A percentile compares a stretch with the other conserved stretches of the same genome.
phyloP scores from a whole-genome alignment of 2,888 invertebrate species.

The Plusia festucae region DNA sequence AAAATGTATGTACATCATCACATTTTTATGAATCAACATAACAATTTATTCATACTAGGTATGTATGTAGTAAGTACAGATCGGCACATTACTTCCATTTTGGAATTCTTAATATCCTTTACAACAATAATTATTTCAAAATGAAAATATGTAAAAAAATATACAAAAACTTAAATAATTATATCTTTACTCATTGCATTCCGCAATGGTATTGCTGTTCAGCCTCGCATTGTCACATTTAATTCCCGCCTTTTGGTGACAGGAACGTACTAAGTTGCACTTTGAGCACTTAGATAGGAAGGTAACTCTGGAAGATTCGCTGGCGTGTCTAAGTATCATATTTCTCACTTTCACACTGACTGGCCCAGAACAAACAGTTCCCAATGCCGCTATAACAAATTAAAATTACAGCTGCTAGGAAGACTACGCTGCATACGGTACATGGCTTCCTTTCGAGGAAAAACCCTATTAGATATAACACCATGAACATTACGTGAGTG shows the following conservation, averaged over 20 bases:
- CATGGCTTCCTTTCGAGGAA: constrained; percentile 98
- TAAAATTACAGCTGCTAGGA: constrained; percentile 97
- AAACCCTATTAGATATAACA: constrained; percentile 98
- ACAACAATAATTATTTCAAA: constrained; percentile 46
- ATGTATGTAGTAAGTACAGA: constrained; percentile 80
- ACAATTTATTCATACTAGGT: constrained; percentile 59
- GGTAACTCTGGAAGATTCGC: constrained; percentile 67
- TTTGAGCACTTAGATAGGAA: constrained; percentile 76
- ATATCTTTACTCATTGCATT: constrained; percentile 45
- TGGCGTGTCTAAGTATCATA: constrained; percentile 83
- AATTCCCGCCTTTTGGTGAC: constrained; percentile 60
- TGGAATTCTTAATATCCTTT: constrained; percentile 42
- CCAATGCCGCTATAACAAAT: constrained; percentile 99
- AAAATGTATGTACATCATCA: constrained; percentile 80
- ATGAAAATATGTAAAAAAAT: constrained; percentile 61
- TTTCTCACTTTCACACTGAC: constrained; percentile 92
- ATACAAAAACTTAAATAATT: constrained; percentile 66
- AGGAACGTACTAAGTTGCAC: constrained; percentile 71
- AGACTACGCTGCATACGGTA: constrained; percentile 98
- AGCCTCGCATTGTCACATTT: constrained; percentile 46
- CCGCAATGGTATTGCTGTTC: constrained; percentile 47
- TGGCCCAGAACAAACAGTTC: constrained; percentile 97
- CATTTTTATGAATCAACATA: constrained; percentile 72
- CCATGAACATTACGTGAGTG: constrained; percentile 99
- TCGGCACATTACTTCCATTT: constrained; percentile 64